These are phyloP conservation scores for Eristalis pertinax DNA, from an alignment of 2,888 invertebrate genomes.

Conservation along the genomic window DNA sequence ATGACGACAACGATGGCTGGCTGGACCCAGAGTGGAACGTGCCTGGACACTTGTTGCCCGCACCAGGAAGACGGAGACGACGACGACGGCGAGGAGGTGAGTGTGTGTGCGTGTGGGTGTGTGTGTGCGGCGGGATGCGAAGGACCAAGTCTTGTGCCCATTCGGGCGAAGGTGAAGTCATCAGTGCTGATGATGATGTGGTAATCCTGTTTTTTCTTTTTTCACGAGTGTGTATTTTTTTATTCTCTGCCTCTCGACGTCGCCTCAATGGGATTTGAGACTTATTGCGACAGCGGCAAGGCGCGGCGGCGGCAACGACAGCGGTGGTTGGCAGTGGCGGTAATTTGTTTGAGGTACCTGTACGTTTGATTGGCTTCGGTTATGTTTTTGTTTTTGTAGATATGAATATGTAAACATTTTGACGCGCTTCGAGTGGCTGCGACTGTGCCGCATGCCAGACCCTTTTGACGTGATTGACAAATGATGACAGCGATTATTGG, in stretches of 20 bases:
- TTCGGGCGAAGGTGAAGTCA: constrained; percentile 67
- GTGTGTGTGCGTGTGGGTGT: background rate
- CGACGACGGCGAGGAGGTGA: background rate
- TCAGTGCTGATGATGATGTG: constrained; percentile 68
- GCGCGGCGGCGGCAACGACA: no score
- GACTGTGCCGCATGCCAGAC: constrained; percentile 14
- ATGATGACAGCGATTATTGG: constrained; percentile 70
- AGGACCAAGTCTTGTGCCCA: constrained; percentile 40
- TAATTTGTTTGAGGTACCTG: constrained; percentile 48
- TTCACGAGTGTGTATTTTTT: background rate
- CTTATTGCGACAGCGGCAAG: background rate
- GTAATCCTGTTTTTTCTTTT: constrained; percentile 53
- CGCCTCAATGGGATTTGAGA: constrained; percentile 44
- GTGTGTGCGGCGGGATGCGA: background rate
- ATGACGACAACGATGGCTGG: constrained; percentile 26
- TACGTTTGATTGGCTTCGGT: constrained; percentile 64
- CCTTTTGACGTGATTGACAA: constrained; percentile 68
- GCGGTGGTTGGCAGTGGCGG: constrained; percentile 3
- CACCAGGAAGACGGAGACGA: background rate
- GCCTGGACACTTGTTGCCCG: constrained; percentile 63
- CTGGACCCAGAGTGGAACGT: constrained; percentile 62
- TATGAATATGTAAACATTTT: constrained; percentile 69
- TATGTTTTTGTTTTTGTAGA: constrained; percentile 15
- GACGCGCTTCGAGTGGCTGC: constrained; percentile 62
- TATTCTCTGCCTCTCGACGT: constrained; percentile 4